Evolutionary conservation across 2,888 invertebrate genomes (phyloP), one percentile per base, ranked within the genome.

Genomic region (Eupithecia vulgata): DNA sequence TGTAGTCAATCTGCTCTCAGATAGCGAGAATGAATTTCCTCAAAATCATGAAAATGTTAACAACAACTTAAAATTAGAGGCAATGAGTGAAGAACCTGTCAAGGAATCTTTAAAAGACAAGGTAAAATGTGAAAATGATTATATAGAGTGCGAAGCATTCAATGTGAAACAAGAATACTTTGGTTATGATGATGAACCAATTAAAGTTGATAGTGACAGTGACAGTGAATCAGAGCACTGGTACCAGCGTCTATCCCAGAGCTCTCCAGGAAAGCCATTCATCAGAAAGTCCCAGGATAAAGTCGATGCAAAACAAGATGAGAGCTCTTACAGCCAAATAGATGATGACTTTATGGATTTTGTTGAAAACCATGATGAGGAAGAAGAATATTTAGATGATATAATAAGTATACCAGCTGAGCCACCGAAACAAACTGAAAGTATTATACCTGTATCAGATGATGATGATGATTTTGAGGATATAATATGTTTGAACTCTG

Each of bases 151-250:
- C 87, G 92, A 93, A 79, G 88, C 88, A 37, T 92, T 91, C 82
- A 86, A 87, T 83, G 86, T 93, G 4, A 94, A 93, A 80, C 91
- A 93, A 80, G 91, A 93, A 80, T 89, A 90, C 81, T 81, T 89
- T 52, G 88, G 87, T 37, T 89, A 89, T 86, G 90, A 92, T 83
- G 90, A 92, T 83, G 91, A 90, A 78, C 83, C 85, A 61, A 90
- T 92, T 79, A 81, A 83, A 79, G 83, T 93, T 69, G 91, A 91
- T 67, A 90, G 90, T 83, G 92, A 94, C 48, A 95, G 94, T 83
- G 95, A 95, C 68, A 95, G 95, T 84, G 95, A 95, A 80, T 92
- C 94, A 69, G 93, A 94, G 70, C 87, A 95, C 71, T 95, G 95
- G 90, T 90, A 91, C 25, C 82, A 90, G 65, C 93, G 95, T 65